phyloP scores from a whole-genome alignment of 2,113 vertebrate species.

The Meleagris gallopavo region DNA sequence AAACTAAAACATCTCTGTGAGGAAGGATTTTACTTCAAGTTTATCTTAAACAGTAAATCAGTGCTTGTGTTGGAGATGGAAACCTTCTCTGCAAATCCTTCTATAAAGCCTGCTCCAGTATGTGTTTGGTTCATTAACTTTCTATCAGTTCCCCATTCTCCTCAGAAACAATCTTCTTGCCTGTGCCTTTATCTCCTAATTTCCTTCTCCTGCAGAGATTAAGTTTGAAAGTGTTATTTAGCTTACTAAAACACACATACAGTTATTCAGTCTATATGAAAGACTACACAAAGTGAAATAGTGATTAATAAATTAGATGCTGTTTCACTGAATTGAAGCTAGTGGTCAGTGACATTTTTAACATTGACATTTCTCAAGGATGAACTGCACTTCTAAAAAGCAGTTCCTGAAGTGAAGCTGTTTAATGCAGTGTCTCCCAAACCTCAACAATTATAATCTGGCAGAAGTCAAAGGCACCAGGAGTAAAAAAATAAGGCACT shows the following conservation, averaged over 20 bases:
- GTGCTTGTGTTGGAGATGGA: not conserved
- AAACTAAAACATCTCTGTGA: not conserved
- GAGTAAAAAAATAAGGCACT: not conserved
- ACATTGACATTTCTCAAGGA: conserved; percentile 47
- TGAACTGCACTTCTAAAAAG: conserved; percentile 22
- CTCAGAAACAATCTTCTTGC: not conserved
- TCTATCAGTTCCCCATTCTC: not conserved
- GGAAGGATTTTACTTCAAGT: not conserved
- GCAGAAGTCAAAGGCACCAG: not conserved
- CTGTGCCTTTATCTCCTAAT: not conserved
- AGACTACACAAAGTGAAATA: not conserved
- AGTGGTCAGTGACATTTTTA: conserved; percentile 4
- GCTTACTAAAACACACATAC: not conserved
- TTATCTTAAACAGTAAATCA: not conserved
- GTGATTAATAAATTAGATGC: conserved; percentile 37
- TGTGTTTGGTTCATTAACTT: not conserved
- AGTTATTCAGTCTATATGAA: not conserved
- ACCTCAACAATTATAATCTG: not conserved
- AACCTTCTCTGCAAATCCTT: not conserved
- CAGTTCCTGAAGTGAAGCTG: not conserved
- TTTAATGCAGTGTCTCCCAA: not conserved
- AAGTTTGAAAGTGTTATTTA: not conserved
- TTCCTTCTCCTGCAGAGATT: not conserved
- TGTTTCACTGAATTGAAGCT: conserved; percentile 25
- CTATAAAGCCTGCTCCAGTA: not conserved